Percentiles rank a stretch among this genome's conserved stretches.
These are phyloP conservation scores for Corythornis cristatus DNA, from an alignment of 2,113 vertebrate species.

Conservation along the genomic window DNA sequence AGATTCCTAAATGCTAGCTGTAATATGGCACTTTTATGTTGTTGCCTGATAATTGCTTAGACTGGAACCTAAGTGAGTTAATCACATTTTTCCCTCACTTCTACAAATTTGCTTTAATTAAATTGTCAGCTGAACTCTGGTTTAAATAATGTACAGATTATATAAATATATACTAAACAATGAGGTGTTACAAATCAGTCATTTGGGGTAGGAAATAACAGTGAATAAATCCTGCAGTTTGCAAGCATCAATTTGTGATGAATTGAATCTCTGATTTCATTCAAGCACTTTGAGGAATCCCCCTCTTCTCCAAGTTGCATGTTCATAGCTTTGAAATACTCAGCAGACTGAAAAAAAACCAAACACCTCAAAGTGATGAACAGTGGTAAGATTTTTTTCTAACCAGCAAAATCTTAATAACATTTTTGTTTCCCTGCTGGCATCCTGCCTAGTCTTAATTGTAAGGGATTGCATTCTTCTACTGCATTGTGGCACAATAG, in stretches of 20 bases:
- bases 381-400: background rate
- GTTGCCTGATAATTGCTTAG: background rate
- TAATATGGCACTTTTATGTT: background rate
- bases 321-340: background rate
- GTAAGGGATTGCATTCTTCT: background rate
- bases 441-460: background rate
- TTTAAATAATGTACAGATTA: background rate
- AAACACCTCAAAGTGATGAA: background rate
- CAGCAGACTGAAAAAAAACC: background rate
- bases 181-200: background rate
- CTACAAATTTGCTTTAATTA: constrained; percentile 18
- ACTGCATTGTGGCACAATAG: background rate
- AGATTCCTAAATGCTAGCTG: background rate
- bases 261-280: background rate
- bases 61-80: constrained; percentile 1
- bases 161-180: background rate
- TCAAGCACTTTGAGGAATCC: background rate
- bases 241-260: background rate
- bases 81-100: background rate
- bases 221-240: background rate
- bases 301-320: background rate
- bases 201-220: background rate
- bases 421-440: background rate
- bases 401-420: background rate
- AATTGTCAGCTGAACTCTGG: background rate